phyloP scores from a whole-genome alignment of 37 sponge, comb jelly and placozoan genomes.

The Spongilla lacustris region DNA sequence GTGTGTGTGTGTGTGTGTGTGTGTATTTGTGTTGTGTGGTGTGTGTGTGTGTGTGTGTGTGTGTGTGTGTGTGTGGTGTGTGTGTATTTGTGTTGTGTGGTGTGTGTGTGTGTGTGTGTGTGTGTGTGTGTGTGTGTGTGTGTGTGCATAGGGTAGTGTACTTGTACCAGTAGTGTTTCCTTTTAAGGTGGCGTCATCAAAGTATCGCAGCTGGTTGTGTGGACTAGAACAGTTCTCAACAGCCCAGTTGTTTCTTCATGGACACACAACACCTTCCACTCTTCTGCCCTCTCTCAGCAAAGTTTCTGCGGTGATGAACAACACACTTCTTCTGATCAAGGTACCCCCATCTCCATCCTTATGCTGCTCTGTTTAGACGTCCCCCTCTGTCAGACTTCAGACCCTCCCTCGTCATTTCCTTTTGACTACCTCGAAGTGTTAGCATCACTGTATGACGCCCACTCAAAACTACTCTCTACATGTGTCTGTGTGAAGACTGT shows the following conservation, averaged over 20 bases:
- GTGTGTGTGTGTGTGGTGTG: background rate
- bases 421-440: constrained; percentile 17
- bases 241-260: constrained; percentile 39
- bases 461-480: constrained; percentile 46
- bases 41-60: background rate
- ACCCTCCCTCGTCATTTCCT: constrained; percentile 38
- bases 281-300: constrained; percentile 44
- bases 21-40: too few relatives aligned
- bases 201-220: constrained; percentile 46
- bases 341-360: constrained; percentile 35
- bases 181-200: constrained; percentile 39
- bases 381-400: constrained; percentile 34
- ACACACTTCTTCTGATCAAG: constrained; percentile 48
- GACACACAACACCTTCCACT: background rate
- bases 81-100: too few relatives aligned
- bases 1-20: constrained; percentile 8
- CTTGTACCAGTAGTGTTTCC: too few relatives aligned
- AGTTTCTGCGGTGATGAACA: constrained; percentile 37
- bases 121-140: constrained; percentile 9
- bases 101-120: constrained; percentile 3
- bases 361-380: background rate
- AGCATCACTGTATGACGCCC: constrained; percentile 34
- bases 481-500: constrained; percentile 46
- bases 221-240: constrained; percentile 52
- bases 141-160: too few relatives aligned